Evolutionary conservation across 2,113 vertebrate species (phyloP), one percentile per base, ranked within the genome.

Genomic region (Steatornis caripensis): DNA sequence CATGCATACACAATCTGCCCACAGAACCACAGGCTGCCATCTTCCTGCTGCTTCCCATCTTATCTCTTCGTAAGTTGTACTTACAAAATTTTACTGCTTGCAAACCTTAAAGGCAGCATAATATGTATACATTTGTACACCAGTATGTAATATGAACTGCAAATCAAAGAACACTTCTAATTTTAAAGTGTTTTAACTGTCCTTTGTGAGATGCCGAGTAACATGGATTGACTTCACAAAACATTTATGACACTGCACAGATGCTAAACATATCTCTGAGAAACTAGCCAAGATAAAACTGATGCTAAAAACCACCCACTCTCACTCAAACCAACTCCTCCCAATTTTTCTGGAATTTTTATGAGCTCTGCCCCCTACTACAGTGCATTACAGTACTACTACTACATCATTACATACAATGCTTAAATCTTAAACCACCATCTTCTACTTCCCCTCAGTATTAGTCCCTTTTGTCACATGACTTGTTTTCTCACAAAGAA

Each of bases 1-100:
- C 26, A 15, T 0, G 1, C 2, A 21, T 13, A n/a, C 68, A 43
- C 12, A 19, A 21, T 18, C 3, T 65, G 65, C 36, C 39, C 68
- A 58, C 54, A 78, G 55, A 87, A 79, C 10, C 46, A 70, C 18
- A 36, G 37, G 51, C 36, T 54, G 20, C 23, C 53, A 43, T 5
- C 64, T 30, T 61, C 15, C 77, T 87, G 30, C 66, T 48, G 2
- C 37, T 79, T 58, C 65, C 9, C 62, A 80, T 18, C 62, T 36
- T 26, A 17, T 0, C 26, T 55, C 51, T 43, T n/a, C 22, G 17
- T 2, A 43, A 14, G 22, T n/a, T 8, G 12, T 0, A 32, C 26
- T 58, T 49, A 0, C 5, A 45, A 26, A 90, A 72, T 39, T 15
- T 2, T 7, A 54, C 8, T 26, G 57, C 61, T 23, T 72, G 39